Conservation (phyloP, 2,888 invertebrate species). For the Sarcophaga rosellei region DNA sequence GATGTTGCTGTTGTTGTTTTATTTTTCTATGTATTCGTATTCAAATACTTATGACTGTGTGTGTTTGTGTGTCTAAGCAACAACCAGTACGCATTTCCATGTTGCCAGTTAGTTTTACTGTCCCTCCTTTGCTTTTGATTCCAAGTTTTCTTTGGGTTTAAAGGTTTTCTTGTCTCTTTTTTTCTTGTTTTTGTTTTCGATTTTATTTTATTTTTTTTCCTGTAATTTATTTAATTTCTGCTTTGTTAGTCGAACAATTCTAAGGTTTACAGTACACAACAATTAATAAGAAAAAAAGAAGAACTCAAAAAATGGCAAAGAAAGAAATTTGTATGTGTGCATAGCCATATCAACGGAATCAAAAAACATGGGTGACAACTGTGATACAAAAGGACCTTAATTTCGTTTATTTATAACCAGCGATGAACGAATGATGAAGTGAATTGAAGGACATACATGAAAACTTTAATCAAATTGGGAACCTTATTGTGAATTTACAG, state of each 20-base stretch:
- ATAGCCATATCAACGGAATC: too few relatives aligned
- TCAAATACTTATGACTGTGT: neutral
- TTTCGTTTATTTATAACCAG: too few relatives aligned
- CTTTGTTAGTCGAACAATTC: constrained; percentile 55
- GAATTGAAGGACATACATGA: too few relatives aligned
- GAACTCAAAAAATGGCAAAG: neutral
- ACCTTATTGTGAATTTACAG: too few relatives aligned
- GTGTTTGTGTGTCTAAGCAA: neutral
- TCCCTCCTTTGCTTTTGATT: neutral
- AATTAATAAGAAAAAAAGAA: constrained; percentile 33
- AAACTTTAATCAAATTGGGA: too few relatives aligned
- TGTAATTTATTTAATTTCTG: constrained; percentile 65
- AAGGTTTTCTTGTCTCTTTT: constrained; percentile 32
- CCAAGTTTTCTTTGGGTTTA: constrained; percentile 51
- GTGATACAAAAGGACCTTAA: too few relatives aligned
- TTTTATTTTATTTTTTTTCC: constrained; percentile 15
- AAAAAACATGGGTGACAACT: too few relatives aligned
- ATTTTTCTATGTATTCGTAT: constrained; percentile 2
- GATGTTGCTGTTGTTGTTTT: neutral
- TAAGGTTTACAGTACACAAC: constrained; percentile 46
- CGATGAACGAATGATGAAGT: too few relatives aligned
- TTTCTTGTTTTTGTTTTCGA: neutral
- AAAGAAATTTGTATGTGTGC: too few relatives aligned
- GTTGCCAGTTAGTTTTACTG: neutral
- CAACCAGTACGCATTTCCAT: constrained; percentile 50